Base-by-base conservation (phyloP, 2,113 vertebrate genomes). In the Bubalus kerabau region DNA sequence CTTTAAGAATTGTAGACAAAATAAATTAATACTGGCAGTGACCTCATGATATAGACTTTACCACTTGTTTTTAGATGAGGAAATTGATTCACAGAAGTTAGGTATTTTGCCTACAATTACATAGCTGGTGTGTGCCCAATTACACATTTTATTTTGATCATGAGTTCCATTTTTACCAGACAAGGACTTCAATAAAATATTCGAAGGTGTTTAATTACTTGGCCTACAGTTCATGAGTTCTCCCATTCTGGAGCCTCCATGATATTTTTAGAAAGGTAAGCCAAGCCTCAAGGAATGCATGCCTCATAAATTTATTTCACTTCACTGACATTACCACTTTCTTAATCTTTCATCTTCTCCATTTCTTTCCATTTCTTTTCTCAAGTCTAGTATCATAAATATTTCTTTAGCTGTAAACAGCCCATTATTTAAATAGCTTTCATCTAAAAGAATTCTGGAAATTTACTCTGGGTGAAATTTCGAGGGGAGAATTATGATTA, bases 381-480 rank as follows among this genome's bases (percentile, higher is more conserved):
- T 87, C 24, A 95, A 96, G 46, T 48, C 85, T 87, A 12, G 24
- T 46, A 43, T 81, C 28, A 60, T 90, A 95, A 92, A 95, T 87
- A 96, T 84, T 92, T 92, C 76, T 59, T 36, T 76, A 94, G 74
- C 16, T 94, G 7, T 74, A 96, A 82, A 93, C 26, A 95, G 1
- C 0, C 13, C 43, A 90, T 83, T 94, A 95, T 52, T 90, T 85
- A 93, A 96, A 59, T 91, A 84, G 10, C 23, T 92, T 80, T 92
- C 32, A 87, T 81, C 23, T 88, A 30, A 87, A 96, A 85, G 36
- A 94, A 89, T 85, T 86, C 64, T 95, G 24, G n/a, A 96, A 96
- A 92, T 96, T 62, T 95, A 54, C 85, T 87, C 40, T 43, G 87
- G 81, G 46, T 82, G 78, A 71, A 87, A 64, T 87, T 92, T 80